A percentile compares a stretch with the other conserved stretches of the same genome.
phyloP scores from a whole-genome alignment of 2,113 vertebrate genomes.

The Gopherus flavomarginatus region DNA sequence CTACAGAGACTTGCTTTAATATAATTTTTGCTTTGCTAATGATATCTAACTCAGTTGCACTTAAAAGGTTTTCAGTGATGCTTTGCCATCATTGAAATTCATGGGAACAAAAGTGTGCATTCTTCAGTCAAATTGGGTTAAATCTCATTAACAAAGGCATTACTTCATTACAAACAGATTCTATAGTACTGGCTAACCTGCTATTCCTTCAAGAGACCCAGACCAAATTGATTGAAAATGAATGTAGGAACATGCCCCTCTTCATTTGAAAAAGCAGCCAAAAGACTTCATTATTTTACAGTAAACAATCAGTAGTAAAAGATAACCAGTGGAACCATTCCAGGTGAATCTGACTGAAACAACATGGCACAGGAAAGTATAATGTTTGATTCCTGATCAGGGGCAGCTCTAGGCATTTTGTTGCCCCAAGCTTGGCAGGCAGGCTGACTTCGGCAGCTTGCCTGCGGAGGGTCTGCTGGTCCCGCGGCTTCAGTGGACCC shows the following conservation, averaged over 20 bases:
- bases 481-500: no score
- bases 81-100: constrained; percentile 23
- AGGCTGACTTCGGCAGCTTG: no score
- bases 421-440: no score
- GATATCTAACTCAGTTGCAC: not conserved
- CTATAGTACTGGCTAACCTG: not conserved
- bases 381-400: not conserved
- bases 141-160: constrained; percentile 5
- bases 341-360: not conserved
- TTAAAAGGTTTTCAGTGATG: not conserved
- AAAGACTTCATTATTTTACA: not conserved
- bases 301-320: not conserved
- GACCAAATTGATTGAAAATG: constrained; percentile 37
- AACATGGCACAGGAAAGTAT: not conserved
- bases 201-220: not conserved
- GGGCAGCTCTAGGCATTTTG: no score
- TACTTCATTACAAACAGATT: not conserved
- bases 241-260: not conserved
- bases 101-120: not conserved
- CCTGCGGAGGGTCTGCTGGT: no score
- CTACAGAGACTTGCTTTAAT: not conserved
- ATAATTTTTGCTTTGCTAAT: not conserved
- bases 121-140: not conserved
- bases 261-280: constrained; percentile 27
- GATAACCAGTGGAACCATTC: constrained; percentile 13